Percentiles rank a stretch among this genome's conserved stretches.
Evolutionary conservation across 2,797 vertebrate species (phyloP).

Genomic region (Scolopax bukidnonensis): DNA sequence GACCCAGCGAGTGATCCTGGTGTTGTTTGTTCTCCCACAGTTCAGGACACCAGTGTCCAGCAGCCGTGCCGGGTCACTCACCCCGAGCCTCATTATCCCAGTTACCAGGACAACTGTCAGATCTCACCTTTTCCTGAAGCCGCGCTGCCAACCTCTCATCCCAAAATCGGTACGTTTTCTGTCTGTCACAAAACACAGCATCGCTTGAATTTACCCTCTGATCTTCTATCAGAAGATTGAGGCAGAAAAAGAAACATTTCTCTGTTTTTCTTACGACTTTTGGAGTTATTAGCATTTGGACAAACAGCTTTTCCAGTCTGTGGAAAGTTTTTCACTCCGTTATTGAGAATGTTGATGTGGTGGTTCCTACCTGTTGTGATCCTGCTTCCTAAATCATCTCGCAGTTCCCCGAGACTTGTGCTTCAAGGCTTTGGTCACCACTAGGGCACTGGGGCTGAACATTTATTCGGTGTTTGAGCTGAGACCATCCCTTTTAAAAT

Average conservation of each 20-base stretch:
- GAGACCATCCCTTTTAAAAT: neutral
- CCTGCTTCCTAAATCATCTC: neutral
- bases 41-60: conserved; percentile 75
- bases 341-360: neutral
- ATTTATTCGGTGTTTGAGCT: neutral
- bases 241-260: neutral
- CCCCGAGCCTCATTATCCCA: conserved; percentile 79
- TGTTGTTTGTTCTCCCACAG: conserved; percentile 32
- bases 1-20: rapidly evolving
- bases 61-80: conserved; percentile 75
- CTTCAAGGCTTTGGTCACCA: neutral
- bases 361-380: neutral
- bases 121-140: conserved; percentile 79
- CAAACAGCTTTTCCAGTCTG: neutral
- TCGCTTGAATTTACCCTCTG: neutral
- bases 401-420: neutral
- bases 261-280: neutral
- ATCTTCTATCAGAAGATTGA: neutral
- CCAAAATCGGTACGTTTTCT: conserved; percentile 76
- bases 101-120: conserved; percentile 80
- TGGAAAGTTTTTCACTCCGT: neutral
- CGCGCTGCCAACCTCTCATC: conserved; percentile 77
- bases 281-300: neutral
- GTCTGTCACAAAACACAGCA: rapidly evolving
- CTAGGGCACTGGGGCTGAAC: neutral